These are phyloP conservation scores for Myotis planiceps DNA, from an alignment of 2,797 vertebrate species.

Conservation along the genomic window DNA sequence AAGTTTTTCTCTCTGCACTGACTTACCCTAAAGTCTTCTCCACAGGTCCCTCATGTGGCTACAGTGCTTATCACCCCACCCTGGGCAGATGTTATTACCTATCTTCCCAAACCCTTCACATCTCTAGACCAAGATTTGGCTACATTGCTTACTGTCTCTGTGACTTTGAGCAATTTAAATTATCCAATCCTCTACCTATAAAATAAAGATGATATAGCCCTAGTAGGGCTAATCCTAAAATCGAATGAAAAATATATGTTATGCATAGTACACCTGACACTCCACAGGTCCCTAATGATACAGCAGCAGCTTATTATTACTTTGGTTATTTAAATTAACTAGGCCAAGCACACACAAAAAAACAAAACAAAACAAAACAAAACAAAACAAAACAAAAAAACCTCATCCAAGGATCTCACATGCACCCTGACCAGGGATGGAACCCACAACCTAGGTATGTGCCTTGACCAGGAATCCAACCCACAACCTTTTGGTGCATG, in stretches of 20 bases:
- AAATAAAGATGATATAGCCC: neutral
- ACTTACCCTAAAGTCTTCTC: neutral
- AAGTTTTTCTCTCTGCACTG: neutral
- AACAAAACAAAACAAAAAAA: too few relatives aligned
- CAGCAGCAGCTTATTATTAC: neutral
- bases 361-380: too few relatives aligned
- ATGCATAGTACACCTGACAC: neutral
- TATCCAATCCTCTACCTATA: neutral
- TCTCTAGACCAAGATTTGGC: neutral
- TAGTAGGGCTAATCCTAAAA: neutral
- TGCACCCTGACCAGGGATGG: neutral
- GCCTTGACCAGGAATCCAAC: neutral
- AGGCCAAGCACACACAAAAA: neutral
- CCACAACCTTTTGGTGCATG: neutral
- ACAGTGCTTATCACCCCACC: neutral
- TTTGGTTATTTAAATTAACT: slow-evolving; percentile 18
- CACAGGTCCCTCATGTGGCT: neutral
- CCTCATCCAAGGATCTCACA: neutral
- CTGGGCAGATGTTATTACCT: neutral
- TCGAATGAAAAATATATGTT: neutral
- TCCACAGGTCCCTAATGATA: neutral
- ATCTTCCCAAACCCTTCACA: neutral
- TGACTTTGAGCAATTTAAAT: neutral
- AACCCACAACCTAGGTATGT: neutral
- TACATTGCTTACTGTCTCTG: neutral